Percentiles rank a stretch among this genome's conserved stretches.
Evolutionary conservation across 1,140 invertebrate genomes (phyloP).

Genomic region (Plodia interpunctella): DNA sequence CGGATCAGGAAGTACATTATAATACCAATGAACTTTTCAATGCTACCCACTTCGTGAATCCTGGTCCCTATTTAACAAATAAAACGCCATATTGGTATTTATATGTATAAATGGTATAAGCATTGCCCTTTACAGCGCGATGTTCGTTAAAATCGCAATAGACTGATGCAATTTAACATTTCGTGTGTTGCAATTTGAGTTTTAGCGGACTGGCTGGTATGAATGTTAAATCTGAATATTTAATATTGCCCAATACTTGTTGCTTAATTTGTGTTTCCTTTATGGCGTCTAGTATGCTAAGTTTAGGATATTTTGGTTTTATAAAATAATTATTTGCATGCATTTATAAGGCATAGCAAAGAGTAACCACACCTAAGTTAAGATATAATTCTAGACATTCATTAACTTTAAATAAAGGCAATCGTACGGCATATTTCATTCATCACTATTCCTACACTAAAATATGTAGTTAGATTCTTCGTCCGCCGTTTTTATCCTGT

Average conservation of each 20-base stretch:
- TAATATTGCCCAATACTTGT: background rate
- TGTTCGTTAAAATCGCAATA: constrained; percentile 28
- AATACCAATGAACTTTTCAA: constrained; percentile 75
- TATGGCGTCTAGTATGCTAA: background rate
- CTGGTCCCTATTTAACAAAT: constrained; percentile 28
- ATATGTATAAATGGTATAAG: constrained; percentile 37
- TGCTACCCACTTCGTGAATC: constrained; percentile 64
- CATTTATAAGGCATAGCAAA: too few species aligned
- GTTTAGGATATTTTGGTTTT: background rate
- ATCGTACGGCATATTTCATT: too few species aligned
- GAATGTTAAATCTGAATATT: background rate
- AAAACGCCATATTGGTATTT: constrained; percentile 33
- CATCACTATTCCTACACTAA: too few species aligned
- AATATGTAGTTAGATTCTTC: too few species aligned
- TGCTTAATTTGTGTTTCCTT: background rate
- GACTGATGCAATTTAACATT: constrained; percentile 26
- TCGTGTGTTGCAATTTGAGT: constrained; percentile 24
- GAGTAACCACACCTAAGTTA: too few species aligned
- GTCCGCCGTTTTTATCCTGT: too few species aligned
- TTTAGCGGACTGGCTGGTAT: background rate
- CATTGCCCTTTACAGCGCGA: constrained; percentile 47
- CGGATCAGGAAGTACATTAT: constrained; percentile 63
- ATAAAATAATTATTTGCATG: background rate
- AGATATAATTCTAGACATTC: too few species aligned
- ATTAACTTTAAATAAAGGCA: too few species aligned